Evolutionary conservation across 2,797 vertebrate genomes (phyloP), one percentile per base, ranked within the genome.

Genomic region (Intellagama lesueurii): DNA sequence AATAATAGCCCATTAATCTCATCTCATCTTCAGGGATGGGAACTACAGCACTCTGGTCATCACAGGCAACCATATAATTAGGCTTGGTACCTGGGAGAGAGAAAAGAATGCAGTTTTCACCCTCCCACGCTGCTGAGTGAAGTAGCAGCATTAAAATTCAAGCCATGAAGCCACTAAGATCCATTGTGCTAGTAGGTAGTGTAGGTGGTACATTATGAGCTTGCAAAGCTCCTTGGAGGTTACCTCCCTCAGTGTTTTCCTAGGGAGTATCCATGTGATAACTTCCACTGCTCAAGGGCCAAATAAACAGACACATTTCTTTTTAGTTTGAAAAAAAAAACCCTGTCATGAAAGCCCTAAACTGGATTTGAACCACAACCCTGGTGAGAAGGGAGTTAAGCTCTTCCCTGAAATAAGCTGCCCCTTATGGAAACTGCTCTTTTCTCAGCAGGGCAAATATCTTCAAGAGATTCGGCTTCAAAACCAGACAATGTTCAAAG

Each of bases 21-120:
- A 89, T 28, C 28, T 49, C 76, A 85, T 85, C 66, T 60, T 85
- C 49, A 80, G 76, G 49, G 68, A 72, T 72, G 88, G 26, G 84
- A 79, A 60, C 47, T 70, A 32, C 64, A 78, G 26, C 78, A 68
- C 32, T 32, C 32, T 64, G 17, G 73, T 89, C 76, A 52, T 32
- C 82, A 79, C 11, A 72, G 77, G 66, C 66, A 88, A 88, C 78
- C 47, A 75, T 24, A 60, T 76, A 85, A 85, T 85, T 80, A 85
- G 68, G 75, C 44, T 76, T 80, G 88, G 32, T 56, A 32, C 87
- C 81, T 79, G 64, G 82, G 64, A 89, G 68, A 79, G 49, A 84
- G 64, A 72, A 82, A 88, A 79, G 26, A 60, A 56, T 72, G 68
- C 76, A 80, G 14, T 52, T 56, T 64, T 79, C 30, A 72, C 35